Evolutionary conservation across 2,797 vertebrate genomes (phyloP).

Genomic region (Lacerta agilis): DNA sequence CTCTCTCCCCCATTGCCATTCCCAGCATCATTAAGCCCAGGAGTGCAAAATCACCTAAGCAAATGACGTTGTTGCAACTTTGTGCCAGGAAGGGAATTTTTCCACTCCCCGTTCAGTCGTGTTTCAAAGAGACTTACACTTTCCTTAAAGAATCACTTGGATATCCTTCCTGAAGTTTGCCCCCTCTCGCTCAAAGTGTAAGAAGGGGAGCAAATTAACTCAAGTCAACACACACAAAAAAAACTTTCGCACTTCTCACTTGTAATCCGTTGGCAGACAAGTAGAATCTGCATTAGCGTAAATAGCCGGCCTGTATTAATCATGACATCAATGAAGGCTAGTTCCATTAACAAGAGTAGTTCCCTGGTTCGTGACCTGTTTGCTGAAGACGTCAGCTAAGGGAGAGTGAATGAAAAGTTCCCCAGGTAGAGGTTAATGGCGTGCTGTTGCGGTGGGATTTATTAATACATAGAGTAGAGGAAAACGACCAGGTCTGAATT

Average conservation of each 20-base stretch:
- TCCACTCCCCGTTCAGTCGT: no score
- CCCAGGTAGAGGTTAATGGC: background rate
- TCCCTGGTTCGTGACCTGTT: background rate
- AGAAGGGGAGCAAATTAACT: conserved; percentile 32
- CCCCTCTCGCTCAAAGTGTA: conserved; percentile 40
- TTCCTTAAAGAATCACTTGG: background rate
- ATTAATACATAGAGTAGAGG: background rate
- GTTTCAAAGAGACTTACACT: no score
- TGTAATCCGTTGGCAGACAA: background rate
- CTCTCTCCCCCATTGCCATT: no score
- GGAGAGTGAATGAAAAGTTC: background rate
- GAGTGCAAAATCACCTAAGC: no score
- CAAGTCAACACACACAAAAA: conserved; percentile 13
- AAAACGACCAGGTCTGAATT: background rate
- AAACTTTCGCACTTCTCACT: background rate
- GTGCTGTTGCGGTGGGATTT: background rate
- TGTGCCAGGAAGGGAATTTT: no score
- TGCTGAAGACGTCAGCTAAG: background rate
- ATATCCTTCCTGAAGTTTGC: background rate
- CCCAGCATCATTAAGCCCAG: no score
- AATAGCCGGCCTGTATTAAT: conserved; percentile 33
- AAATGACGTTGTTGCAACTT: no score
- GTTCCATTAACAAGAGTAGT: conserved; percentile 35
- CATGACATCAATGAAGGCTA: conserved; percentile 38
- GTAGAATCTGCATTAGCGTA: conserved; percentile 41